phyloP scores from a whole-genome alignment of 1,140 invertebrate genomes.

The Leptinotarsa defecta region DNA sequence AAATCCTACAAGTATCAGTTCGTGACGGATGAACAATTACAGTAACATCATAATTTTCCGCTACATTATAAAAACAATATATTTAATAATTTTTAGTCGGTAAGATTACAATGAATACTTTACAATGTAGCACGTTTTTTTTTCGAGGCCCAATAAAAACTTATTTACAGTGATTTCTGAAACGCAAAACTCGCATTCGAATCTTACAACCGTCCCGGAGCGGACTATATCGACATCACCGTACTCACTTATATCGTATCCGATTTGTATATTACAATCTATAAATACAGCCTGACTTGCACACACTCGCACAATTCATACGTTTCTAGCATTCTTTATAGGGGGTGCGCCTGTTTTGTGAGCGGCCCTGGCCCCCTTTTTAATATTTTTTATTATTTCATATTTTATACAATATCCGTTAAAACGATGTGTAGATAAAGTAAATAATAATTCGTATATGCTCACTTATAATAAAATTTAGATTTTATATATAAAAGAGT shows the following conservation, averaged over 20 bases:
- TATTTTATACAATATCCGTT: slow-evolving; percentile 43
- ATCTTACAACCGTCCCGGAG: neutral
- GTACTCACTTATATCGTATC: slow-evolving; percentile 42
- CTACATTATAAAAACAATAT: slow-evolving; percentile 29
- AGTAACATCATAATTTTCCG: slow-evolving; percentile 21
- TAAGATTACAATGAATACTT: slow-evolving; percentile 13
- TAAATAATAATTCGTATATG: slow-evolving; percentile 44
- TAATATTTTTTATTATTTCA: slow-evolving; percentile 41
- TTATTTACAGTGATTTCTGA: slow-evolving; percentile 4
- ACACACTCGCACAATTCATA: slow-evolving; percentile 42
- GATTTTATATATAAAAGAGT: slow-evolving; percentile 43
- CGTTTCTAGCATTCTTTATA: slow-evolving; percentile 27
- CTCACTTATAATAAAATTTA: slow-evolving; percentile 42
- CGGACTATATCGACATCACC: slow-evolving; percentile 37
- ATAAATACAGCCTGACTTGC: slow-evolving; percentile 54
- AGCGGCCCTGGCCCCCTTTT: slow-evolving; percentile 29
- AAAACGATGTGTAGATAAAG: slow-evolving; percentile 39
- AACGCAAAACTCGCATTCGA: neutral
- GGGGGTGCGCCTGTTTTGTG: slow-evolving; percentile 27
- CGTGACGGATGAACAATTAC: slow-evolving; percentile 32
- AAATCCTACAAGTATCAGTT: slow-evolving; percentile 24
- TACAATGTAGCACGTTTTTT: slow-evolving; percentile 26
- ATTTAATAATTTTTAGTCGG: neutral
- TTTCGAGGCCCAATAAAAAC: slow-evolving; percentile 18
- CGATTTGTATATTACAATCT: slow-evolving; percentile 40